Conservation (phyloP, 37 sponge, comb jelly and placozoan species). For the Diacarnus erythraeanus region DNA sequence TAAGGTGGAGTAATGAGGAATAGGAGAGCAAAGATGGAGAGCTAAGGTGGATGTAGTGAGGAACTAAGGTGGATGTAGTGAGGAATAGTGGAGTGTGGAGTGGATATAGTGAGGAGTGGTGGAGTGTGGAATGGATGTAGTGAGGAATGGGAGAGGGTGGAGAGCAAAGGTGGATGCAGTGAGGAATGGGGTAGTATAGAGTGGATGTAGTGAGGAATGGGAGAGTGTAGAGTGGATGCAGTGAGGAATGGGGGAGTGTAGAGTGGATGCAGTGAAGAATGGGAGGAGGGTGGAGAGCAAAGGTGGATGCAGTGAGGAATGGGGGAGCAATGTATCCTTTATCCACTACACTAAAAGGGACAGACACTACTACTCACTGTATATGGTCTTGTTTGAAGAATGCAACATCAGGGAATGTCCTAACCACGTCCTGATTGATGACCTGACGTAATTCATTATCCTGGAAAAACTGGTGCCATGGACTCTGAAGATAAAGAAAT, state of each 20-base stretch:
- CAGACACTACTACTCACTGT: slow-evolving; percentile 24
- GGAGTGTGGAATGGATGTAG: too few relatives aligned
- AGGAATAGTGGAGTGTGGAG: too few relatives aligned
- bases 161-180: not conserved
- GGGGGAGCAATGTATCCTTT: too few relatives aligned
- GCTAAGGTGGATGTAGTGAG: too few relatives aligned
- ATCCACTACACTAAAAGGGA: not conserved
- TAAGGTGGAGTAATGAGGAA: too few relatives aligned
- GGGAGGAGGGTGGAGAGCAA: not conserved
- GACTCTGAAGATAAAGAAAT: slow-evolving; percentile 89
- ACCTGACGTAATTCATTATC: slow-evolving; percentile 76
- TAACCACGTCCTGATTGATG: slow-evolving; percentile 83
- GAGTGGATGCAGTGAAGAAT: not conserved
- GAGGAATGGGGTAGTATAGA: not conserved
- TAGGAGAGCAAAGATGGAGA: too few relatives aligned
- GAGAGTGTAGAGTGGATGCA: not conserved
- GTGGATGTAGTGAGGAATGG: too few relatives aligned
- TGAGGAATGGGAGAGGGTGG: not conserved
- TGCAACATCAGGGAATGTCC: slow-evolving; percentile 85
- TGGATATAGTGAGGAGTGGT: too few relatives aligned
- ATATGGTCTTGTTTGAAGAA: slow-evolving; percentile 75
- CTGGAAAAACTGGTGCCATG: slow-evolving; percentile 92
- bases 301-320: not conserved
- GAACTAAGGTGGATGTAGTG: too few relatives aligned
- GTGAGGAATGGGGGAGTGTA: not conserved